Base-by-base conservation (phyloP, 2,888 invertebrate species). In the Tanytarsus gracilentus region DNA sequence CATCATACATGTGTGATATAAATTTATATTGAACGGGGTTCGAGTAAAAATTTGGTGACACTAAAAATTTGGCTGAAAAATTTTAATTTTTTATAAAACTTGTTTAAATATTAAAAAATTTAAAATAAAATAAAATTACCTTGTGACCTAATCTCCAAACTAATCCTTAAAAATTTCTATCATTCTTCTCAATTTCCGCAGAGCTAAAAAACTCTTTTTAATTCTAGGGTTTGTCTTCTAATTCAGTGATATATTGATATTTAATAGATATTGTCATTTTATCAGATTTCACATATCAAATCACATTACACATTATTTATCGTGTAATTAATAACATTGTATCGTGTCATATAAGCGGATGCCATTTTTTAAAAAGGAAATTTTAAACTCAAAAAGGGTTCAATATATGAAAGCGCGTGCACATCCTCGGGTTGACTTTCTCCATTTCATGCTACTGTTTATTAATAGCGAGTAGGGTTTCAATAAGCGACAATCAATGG, bases 261-360 rank as follows among this genome's bases (percentile, higher is more conserved):
- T 44, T 44, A 44, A 44, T 44, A 18, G 44, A 44, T 44, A 44
- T 44, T 44, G 44, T 44, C 44, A 21, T 44, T 44, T 23, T 44
- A 44, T 44, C 44, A 23, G 44, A 44, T 44, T 44, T 44, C 21
- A n/a, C n/a, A 21, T 44, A 44, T 44, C 44, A 44, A n/a, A n/a
- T n/a, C n/a, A n/a, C n/a, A n/a, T n/a, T n/a, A n/a, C n/a, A n/a
- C n/a, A n/a, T n/a, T 44, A 44, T 44, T 44, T 44, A 44, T 44
- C 18, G 18, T 23, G 44, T 21, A 44, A 44, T 44, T 44, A 44
- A 44, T 44, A 44, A 23, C 44, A 44, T 44, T 44, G 44, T 44
- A 18, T n/a, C n/a, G n/a, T 36, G 16, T 18, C 11, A 18, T 11
- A 18, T 11, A 9, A 18, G 23, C 44, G 44, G 18, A 44, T 44